phyloP scores from a whole-genome alignment of 2,797 vertebrate genomes.

The Sebastes trivittatus region DNA sequence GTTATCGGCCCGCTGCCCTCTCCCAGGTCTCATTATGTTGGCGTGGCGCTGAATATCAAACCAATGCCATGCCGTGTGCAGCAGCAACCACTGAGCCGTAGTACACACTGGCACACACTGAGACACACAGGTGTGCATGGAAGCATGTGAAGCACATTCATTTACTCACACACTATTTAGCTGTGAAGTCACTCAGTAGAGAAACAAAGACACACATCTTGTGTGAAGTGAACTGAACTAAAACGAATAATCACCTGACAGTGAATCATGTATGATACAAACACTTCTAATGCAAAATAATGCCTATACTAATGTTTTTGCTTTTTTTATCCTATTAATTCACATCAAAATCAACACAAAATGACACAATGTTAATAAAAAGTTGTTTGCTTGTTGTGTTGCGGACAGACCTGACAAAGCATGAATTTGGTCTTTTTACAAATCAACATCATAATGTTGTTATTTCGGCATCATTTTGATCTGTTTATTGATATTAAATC shows the following conservation, averaged over 20 bases:
- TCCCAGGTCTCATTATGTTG: constrained; percentile 54
- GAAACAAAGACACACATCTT: background rate
- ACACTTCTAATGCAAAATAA: background rate
- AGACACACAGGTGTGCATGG: constrained; percentile 19
- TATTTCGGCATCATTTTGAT: too few species aligned
- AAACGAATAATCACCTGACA: background rate
- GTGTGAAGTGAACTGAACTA: background rate
- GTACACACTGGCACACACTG: constrained; percentile 2
- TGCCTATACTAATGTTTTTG: too few species aligned
- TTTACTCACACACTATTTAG: background rate
- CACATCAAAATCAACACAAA: too few species aligned
- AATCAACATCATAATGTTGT: too few species aligned
- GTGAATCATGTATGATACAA: background rate
- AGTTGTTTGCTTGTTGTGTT: too few species aligned
- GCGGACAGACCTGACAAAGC: too few species aligned
- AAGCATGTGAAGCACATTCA: constrained; percentile 3
- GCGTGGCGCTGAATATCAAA: constrained; percentile 57
- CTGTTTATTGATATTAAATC: too few species aligned
- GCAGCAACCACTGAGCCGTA: constrained; percentile 24
- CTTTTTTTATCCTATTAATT: too few species aligned
- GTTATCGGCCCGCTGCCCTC: constrained; percentile 26
- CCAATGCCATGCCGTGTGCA: constrained; percentile 39
- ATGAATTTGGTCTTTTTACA: too few species aligned
- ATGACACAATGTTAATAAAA: too few species aligned
- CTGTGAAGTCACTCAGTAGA: background rate